A percentile compares a stretch with the other conserved stretches of the same genome.
These are phyloP conservation scores for Neolamprologus hecqui DNA, from an alignment of 2,113 vertebrate genomes.

Conservation along the genomic window DNA sequence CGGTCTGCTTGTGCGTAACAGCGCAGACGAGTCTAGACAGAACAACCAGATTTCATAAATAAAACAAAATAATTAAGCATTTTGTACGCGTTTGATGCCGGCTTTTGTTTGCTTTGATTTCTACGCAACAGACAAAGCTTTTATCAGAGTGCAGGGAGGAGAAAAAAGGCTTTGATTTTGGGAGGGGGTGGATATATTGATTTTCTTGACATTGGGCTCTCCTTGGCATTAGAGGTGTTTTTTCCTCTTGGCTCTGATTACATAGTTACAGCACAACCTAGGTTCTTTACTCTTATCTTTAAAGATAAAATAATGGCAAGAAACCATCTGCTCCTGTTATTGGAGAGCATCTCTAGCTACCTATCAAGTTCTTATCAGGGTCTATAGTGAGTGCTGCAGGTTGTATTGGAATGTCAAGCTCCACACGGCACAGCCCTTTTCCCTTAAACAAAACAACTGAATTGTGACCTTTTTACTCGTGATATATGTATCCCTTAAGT, in stretches of 20 bases:
- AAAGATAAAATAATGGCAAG: conserved; percentile 60
- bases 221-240: conserved; percentile 50
- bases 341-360: conserved; percentile 16
- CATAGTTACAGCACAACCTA: conserved; percentile 32
- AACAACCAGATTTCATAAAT: neutral
- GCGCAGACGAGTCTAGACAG: neutral
- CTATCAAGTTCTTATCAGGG: conserved; percentile 41
- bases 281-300: conserved; percentile 59
- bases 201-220: conserved; percentile 60
- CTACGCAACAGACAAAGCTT: neutral
- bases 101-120: conserved; percentile 37
- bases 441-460: conserved; percentile 27
- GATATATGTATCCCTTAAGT: neutral
- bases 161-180: conserved; percentile 36
- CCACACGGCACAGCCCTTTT: neutral
- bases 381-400: conserved; percentile 16
- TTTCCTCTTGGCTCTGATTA: conserved; percentile 51
- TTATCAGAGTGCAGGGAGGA: conserved; percentile 29
- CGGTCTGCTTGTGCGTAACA: neutral
- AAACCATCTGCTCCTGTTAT: conserved; percentile 31
- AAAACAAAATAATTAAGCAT: conserved; percentile 1
- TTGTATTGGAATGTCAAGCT: conserved; percentile 32
- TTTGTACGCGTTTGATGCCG: neutral
- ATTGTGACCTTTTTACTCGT: neutral
- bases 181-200: conserved; percentile 51